These are phyloP conservation scores for Ctenopoma kingsleyae DNA, from an alignment of 2,797 vertebrate species.

Conservation along the genomic window DNA sequence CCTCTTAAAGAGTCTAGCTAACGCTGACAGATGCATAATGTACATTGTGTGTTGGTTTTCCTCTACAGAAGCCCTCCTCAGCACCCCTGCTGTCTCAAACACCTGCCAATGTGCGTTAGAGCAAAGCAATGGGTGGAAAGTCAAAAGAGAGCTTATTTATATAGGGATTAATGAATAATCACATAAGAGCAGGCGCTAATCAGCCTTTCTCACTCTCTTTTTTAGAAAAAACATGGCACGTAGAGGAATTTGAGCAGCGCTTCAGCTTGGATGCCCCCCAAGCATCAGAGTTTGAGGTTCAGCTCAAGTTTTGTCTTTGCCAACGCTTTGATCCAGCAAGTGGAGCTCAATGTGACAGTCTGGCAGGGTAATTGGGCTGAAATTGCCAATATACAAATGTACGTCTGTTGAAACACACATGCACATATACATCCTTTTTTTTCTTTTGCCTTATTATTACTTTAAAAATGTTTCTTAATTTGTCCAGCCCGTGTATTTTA, in stretches of 20 bases:
- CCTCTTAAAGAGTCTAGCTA: too few relatives aligned
- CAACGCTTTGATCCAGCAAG: constrained; percentile 72
- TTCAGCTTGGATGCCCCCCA: constrained; percentile 62
- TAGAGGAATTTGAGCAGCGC: constrained; percentile 30
- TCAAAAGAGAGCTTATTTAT: constrained; percentile 9
- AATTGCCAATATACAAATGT: constrained; percentile 45
- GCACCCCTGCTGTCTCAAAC: too few relatives aligned
- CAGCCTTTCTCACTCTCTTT: constrained; percentile 41
- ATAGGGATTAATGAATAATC: constrained; percentile 31
- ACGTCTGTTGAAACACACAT: constrained; percentile 36
- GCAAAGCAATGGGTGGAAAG: neutral
- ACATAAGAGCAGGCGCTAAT: constrained; percentile 37
- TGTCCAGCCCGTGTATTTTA: neutral
- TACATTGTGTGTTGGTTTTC: too few relatives aligned
- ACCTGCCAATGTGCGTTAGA: too few relatives aligned
- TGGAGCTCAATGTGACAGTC: constrained; percentile 71
- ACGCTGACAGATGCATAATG: too few relatives aligned
- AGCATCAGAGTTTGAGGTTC: constrained; percentile 64
- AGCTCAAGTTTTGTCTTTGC: constrained; percentile 64
- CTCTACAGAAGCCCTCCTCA: too few relatives aligned
- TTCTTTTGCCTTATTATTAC: constrained; percentile 11
- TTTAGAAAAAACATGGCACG: constrained; percentile 34
- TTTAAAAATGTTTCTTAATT: neutral
- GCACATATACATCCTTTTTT: constrained; percentile 4
- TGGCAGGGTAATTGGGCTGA: constrained; percentile 72